Percentiles rank a stretch among this genome's conserved stretches.
phyloP scores from a whole-genome alignment of 2,113 vertebrate genomes.

The Garra rufa region DNA sequence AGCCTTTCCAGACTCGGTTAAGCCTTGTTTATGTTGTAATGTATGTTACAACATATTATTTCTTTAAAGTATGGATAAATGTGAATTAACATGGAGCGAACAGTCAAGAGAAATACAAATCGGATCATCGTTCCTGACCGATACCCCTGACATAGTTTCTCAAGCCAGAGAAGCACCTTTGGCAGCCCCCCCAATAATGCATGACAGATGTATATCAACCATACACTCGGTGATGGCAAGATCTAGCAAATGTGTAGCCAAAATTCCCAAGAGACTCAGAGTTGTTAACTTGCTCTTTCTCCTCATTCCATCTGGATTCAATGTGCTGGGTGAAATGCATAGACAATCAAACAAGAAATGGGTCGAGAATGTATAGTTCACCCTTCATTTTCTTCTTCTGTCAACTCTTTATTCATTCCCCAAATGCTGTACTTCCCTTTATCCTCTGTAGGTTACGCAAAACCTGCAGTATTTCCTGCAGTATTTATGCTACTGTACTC shows the following conservation, averaged over 20 bases:
- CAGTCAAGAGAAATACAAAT: constrained; percentile 46
- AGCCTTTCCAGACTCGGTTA: constrained; percentile 72
- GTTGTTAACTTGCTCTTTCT: constrained; percentile 43
- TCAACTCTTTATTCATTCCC: neutral
- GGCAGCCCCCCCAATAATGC: constrained; percentile 78
- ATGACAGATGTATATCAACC: constrained; percentile 80
- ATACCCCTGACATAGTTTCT: constrained; percentile 70
- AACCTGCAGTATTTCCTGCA: neutral
- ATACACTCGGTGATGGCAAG: constrained; percentile 46
- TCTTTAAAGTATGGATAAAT: constrained; percentile 1
- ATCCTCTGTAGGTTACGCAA: neutral
- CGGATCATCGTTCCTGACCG: constrained; percentile 64
- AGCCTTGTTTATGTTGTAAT: constrained; percentile 55
- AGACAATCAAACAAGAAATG: constrained; percentile 51
- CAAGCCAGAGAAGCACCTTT: constrained; percentile 72
- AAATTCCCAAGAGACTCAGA: constrained; percentile 29
- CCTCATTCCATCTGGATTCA: constrained; percentile 69
- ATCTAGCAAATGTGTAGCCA: constrained; percentile 45
- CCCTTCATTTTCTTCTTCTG: constrained; percentile 9
- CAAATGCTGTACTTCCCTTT: neutral
- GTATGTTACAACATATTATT: constrained; percentile 17
- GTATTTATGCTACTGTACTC: neutral
- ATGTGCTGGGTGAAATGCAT: constrained; percentile 63
- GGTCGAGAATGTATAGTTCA: constrained; percentile 43
- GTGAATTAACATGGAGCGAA: constrained; percentile 1